Evolutionary conservation across 1,140 invertebrate genomes (phyloP), one percentile per base, ranked within the genome.

Genomic region (Octopus sinensis): DNA sequence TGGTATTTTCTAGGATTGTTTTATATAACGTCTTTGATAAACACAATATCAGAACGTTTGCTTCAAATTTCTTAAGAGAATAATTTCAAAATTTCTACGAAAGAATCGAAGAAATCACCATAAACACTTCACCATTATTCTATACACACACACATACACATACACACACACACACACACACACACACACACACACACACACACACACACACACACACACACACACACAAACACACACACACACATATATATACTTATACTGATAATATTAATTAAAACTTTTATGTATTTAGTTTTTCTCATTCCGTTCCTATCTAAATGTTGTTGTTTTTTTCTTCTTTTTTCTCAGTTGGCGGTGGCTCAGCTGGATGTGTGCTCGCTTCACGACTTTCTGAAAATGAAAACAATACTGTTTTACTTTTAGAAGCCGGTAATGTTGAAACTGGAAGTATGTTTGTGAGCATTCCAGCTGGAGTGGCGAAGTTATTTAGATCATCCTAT

Each of bases 391-490:
- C 87, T n/a, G 86, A 84, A 30, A 85, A 87, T 82, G 78, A 80
- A 4, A 80, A 90, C 12, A 89, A 91, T 79, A 89, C 86, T 76
- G 92, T 92, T 5, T 84, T 92, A 30, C 83, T 92, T n/a, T 80
- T 92, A 17, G 92, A 92, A 84, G 92, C 92, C 13, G 92, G 92
- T 4, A 90, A 91, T 9, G 87, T 87, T 76, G 92, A 92, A 87
- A 89, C 6, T 92, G 92, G 92, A 91, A 89, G 80, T 73, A 73
- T 13, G 30, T 73, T 73, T 73, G 92, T 92, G 73, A 88, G 91
- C 84, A 92, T 92, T 92, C 92, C 92, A 6, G 92, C 92, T 12
- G 92, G 92, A 10, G 84, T 92, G 53, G 91, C 92, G 92, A 84
- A 92, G 92, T 85, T 85, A 92, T 56, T 91, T 90, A 84, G 87